These are phyloP conservation scores for Tiphia femorata DNA, from an alignment of 2,888 invertebrate species.

Conservation along the genomic window DNA sequence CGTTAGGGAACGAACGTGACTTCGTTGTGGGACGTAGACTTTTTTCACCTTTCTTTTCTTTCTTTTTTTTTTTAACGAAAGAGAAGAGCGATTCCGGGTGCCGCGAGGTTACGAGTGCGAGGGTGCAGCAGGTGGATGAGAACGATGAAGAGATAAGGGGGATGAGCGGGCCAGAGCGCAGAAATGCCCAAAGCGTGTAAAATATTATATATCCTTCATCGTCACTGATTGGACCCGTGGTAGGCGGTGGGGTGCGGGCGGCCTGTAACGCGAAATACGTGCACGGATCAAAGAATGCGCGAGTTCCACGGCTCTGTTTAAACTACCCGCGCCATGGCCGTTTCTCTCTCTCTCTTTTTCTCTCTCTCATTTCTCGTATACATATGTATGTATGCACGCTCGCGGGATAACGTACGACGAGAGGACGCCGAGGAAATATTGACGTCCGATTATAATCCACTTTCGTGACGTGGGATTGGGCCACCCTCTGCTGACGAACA, in stretches of 20 bases:
- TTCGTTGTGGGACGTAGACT: constrained; percentile 33
- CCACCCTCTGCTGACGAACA: constrained; percentile 35
- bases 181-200: constrained; percentile 47
- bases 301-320: constrained; percentile 32
- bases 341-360: too few species aligned
- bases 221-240: constrained; percentile 43
- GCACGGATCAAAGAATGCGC: constrained; percentile 47
- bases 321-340: constrained; percentile 29
- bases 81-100: constrained; percentile 15
- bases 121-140: not conserved
- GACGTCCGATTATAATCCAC: constrained; percentile 50
- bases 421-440: constrained; percentile 37
- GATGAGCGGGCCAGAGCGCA: constrained; percentile 5
- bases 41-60: too few species aligned
- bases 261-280: constrained; percentile 41
- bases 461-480: constrained; percentile 44
- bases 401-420: constrained; percentile 10
- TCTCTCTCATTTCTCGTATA: too few species aligned
- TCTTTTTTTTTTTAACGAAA: constrained; percentile 12
- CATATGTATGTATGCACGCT: not conserved
- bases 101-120: constrained; percentile 5
- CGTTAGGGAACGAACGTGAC: constrained; percentile 55
- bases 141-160: not conserved
- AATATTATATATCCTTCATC: constrained; percentile 40
- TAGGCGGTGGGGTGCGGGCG: constrained; percentile 6